Percentiles rank a stretch among this genome's conserved stretches.
Evolutionary conservation across 2,797 vertebrate genomes (phyloP).

Genomic region (Pangasius larnaudii): DNA sequence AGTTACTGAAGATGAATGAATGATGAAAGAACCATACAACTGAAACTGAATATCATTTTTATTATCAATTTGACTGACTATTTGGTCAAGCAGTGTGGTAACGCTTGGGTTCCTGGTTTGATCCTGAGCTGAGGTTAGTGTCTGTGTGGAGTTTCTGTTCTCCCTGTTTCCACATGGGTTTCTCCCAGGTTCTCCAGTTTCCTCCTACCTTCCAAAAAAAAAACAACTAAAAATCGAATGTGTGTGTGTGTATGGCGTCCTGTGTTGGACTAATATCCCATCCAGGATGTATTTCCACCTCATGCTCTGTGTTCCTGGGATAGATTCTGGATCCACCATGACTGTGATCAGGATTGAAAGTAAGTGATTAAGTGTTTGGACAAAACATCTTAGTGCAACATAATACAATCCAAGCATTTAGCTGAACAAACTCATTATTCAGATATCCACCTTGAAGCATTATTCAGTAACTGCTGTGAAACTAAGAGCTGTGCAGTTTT

Average conservation of each 20-base stretch:
- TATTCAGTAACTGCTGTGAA: slow-evolving; percentile 6
- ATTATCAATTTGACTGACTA: not conserved
- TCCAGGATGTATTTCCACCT: not conserved
- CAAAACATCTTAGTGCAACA: not conserved
- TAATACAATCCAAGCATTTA: slow-evolving; percentile 1
- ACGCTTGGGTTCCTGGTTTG: not conserved
- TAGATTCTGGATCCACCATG: not conserved
- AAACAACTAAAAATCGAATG: not conserved
- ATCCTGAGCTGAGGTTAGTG: not conserved
- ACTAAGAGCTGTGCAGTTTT: not conserved
- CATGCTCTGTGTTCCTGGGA: no score
- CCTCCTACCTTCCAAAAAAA: not conserved
- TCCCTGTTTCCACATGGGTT: not conserved
- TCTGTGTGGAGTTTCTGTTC: not conserved
- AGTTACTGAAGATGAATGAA: not conserved
- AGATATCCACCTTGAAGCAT: not conserved
- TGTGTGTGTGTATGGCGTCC: not conserved
- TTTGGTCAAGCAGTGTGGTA: not conserved
- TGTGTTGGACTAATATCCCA: not conserved
- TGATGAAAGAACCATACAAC: not conserved
- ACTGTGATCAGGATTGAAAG: not conserved
- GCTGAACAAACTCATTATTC: not conserved
- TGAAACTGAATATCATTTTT: not conserved
- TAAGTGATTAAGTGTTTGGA: not conserved
- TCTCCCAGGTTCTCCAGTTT: not conserved